Conservation (phyloP, 2,797 vertebrate species). For the Sorex maritimensis region DNA sequence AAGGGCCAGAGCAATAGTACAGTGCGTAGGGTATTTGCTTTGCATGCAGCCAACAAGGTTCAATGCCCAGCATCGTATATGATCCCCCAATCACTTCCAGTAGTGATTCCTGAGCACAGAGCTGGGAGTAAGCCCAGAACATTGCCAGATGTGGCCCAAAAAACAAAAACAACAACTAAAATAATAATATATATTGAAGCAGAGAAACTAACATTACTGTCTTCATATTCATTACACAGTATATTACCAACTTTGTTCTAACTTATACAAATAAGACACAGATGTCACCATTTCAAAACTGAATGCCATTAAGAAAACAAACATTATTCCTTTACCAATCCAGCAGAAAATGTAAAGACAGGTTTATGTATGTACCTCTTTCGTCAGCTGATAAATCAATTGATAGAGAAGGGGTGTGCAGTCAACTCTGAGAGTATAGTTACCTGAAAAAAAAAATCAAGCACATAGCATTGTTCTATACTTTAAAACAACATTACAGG, state of each 20-base stretch:
- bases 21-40: no score
- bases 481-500: conserved; percentile 22
- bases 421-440: conserved; percentile 98
- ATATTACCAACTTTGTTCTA: conserved; percentile 37
- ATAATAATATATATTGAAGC: neutral
- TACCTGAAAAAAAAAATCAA: conserved; percentile 92
- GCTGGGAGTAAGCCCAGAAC: no score
- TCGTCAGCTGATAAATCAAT: conserved; percentile 96
- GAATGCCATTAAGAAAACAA: neutral
- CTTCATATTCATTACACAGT: neutral
- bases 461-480: conserved; percentile 19
- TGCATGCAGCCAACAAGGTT: no score
- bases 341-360: conserved; percentile 41
- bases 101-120: no score
- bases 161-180: no score
- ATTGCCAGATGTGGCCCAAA: no score
- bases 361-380: conserved; percentile 92
- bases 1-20: no score
- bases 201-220: neutral
- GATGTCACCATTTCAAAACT: conserved; percentile 9
- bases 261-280: no score
- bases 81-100: no score
- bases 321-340: neutral
- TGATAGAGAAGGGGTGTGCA: conserved; percentile 96
- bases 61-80: no score